Evolutionary conservation across 2,888 invertebrate genomes (phyloP), one percentile per base, ranked within the genome.

Genomic region (Heliconius aoede): DNA sequence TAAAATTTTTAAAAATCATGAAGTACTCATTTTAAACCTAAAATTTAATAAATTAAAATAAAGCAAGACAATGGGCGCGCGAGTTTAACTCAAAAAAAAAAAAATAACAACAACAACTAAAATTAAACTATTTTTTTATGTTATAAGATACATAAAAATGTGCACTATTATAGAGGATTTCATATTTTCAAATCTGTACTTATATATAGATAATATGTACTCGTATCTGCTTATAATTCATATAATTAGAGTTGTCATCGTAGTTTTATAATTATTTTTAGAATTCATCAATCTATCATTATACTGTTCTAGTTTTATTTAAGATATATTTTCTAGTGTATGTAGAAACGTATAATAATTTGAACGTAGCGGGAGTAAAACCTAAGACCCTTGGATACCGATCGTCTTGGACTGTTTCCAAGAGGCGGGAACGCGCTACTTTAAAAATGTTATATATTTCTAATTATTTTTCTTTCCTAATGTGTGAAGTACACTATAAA

Each of bases 1-100:
- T 71, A 3, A 69, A 74, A 61, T 40, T 60, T 55, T 32, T 28
- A 72, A 46, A 61, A 26, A 32, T 7, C 58, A 72, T 72, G 60
- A n/a, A n/a, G n/a, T 58, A 36, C 61, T 62, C 21, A 30, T 62
- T 72, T 72, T 36, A 32, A 61, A 40, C 18, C 60, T 72, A 60
- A 28, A 61, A 72, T 72, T 61, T 78, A 81, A 81, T 80, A 80
- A 81, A 79, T 81, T 75, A 80, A 79, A 78, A 78, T 79, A 78
- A 75, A 80, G 79, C 80, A 80, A 80, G 79, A 76, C 61, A 79
- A 79, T 68, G 79, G 91, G 91, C 90, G 84, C 76, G 79, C 88
- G 93, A 93, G 93, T 93, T 92, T 89, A 84, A 93, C 93, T 93
- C 93, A 90, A 88, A 86, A 65, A 80, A 80, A 81, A 81, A 75